These are phyloP conservation scores for Morphnarchus princeps DNA, from an alignment of 2,113 vertebrate species.

Conservation along the genomic window DNA sequence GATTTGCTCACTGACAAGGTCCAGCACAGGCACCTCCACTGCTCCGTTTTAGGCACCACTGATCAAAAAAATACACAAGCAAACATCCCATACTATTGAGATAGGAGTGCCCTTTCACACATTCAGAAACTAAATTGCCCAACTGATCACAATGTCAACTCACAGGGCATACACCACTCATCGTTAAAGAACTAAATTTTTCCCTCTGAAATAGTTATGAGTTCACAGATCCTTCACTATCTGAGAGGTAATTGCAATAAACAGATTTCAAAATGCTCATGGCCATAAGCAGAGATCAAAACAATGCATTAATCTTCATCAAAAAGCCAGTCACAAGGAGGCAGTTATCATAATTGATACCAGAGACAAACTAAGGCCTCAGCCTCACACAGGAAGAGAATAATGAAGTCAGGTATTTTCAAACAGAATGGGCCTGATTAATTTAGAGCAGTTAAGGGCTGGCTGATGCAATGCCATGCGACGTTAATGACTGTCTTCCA, in stretches of 20 bases:
- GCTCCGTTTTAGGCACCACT: neutral
- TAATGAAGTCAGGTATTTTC: neutral
- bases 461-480: neutral
- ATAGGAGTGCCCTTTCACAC: neutral
- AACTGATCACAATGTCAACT: neutral
- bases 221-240: neutral
- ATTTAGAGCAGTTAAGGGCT: neutral
- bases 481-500: neutral
- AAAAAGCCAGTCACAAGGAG: neutral
- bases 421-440: neutral
- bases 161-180: neutral
- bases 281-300: neutral
- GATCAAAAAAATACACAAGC: neutral
- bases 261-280: neutral
- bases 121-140: neutral
- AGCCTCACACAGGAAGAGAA: neutral
- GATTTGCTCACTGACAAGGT: neutral
- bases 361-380: neutral
- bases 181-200: neutral
- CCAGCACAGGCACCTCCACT: neutral
- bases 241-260: neutral
- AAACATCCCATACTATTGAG: neutral
- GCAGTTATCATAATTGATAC: conserved; percentile 4
- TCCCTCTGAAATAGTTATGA: neutral
- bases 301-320: conserved; percentile 26